A percentile compares a stretch with the other conserved stretches of the same genome.
Evolutionary conservation across 2,113 vertebrate species (phyloP).

Genomic region (Gopherus flavomarginatus): DNA sequence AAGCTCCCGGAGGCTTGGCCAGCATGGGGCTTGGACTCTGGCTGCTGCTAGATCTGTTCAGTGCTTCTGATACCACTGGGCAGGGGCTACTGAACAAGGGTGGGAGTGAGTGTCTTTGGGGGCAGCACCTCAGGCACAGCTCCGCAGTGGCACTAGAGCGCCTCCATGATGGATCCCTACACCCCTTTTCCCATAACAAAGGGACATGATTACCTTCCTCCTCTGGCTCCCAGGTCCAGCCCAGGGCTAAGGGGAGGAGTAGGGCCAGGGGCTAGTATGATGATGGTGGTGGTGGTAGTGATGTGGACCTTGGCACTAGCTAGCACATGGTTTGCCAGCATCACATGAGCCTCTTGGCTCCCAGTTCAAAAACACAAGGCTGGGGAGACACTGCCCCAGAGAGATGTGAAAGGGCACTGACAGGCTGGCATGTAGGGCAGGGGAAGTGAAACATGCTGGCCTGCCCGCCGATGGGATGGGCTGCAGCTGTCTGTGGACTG

Average conservation of each 20-base stretch:
- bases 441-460: neutral
- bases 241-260: neutral
- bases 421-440: neutral
- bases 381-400: neutral
- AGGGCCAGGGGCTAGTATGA: neutral
- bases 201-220: neutral
- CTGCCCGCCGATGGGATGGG: too few relatives aligned
- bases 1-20: neutral
- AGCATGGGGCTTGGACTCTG: neutral
- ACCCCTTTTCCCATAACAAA: neutral
- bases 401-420: too few relatives aligned
- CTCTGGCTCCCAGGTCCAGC: neutral
- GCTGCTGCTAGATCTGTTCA: too few relatives aligned
- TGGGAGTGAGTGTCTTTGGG: neutral
- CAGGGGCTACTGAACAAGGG: neutral
- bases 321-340: neutral
- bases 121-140: too few relatives aligned
- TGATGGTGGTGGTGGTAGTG: neutral
- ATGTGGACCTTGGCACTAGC: neutral
- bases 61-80: too few relatives aligned
- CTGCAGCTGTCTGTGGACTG: too few relatives aligned
- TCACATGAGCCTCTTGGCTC: neutral
- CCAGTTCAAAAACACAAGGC: neutral
- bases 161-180: neutral
- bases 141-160: too few relatives aligned